phyloP scores from a whole-genome alignment of 2,888 invertebrate species.

The Nasonovia ribisnigri region DNA sequence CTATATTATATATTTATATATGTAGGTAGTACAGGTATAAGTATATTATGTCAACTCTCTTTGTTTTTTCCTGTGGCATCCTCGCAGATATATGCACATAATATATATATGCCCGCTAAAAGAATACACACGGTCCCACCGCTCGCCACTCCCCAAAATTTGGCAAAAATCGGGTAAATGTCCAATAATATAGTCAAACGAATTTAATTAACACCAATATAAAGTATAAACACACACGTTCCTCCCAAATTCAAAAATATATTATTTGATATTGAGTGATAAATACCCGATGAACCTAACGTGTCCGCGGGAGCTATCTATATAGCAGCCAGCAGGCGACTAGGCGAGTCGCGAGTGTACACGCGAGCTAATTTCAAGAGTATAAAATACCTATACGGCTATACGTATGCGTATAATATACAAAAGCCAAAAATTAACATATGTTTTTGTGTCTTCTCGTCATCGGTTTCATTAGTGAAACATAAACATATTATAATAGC shows the following conservation, averaged over 20 bases:
- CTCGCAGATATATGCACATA: background rate
- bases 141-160: too few relatives aligned
- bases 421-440: background rate
- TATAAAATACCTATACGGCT: background rate
- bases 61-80: background rate
- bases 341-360: background rate
- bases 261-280: background rate
- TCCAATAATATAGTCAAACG: background rate
- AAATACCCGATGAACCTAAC: background rate
- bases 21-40: too few relatives aligned
- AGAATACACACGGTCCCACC: too few relatives aligned
- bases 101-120: too few relatives aligned
- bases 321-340: background rate
- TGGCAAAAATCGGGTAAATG: background rate
- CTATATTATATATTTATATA: too few relatives aligned
- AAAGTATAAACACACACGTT: background rate
- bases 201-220: background rate
- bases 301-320: background rate
- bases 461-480: constrained; percentile 32
- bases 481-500: constrained; percentile 14
- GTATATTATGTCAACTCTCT: too few relatives aligned
- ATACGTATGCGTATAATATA: background rate
- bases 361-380: background rate
- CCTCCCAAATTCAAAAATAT: background rate
- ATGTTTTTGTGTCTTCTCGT: constrained; percentile 22